Evolutionary conservation across 2,113 vertebrate genomes (phyloP).

Genomic region (Pelobates fuscus): DNA sequence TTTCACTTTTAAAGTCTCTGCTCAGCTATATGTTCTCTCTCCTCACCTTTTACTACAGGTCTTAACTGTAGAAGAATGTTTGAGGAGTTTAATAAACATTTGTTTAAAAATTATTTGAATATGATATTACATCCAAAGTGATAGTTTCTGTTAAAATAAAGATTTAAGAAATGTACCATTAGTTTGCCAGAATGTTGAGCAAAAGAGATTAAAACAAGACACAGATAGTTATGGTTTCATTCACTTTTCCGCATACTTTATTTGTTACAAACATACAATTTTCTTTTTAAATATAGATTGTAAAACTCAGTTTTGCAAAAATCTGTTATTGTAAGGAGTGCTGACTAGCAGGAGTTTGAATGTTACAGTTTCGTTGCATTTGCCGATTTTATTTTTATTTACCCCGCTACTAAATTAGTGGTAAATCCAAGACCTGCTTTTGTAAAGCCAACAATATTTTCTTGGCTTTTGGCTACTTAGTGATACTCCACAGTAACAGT

Average conservation of each 20-base stretch:
- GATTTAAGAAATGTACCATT: too few relatives aligned
- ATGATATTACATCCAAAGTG: too few relatives aligned
- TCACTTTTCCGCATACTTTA: conserved; percentile 82
- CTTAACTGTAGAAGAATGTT: too few relatives aligned
- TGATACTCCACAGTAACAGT: conserved; percentile 17
- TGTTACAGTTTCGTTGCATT: conserved; percentile 42
- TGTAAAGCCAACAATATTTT: conserved; percentile 59
- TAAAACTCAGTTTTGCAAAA: conserved; percentile 84
- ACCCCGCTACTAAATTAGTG: conserved; percentile 67
- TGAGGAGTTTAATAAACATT: too few relatives aligned
- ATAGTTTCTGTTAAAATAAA: too few relatives aligned
- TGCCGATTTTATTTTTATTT: conserved; percentile 42
- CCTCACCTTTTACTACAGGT: too few relatives aligned
- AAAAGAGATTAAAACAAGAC: neutral
- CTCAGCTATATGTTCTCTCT: too few relatives aligned
- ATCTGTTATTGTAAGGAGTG: conserved; percentile 76
- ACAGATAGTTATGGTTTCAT: conserved; percentile 57
- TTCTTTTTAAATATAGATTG: conserved; percentile 81
- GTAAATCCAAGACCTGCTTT: conserved; percentile 73
- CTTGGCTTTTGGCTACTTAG: conserved; percentile 58
- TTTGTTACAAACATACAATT: conserved; percentile 87
- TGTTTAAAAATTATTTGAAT: too few relatives aligned
- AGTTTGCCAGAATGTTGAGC: too few relatives aligned
- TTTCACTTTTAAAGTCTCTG: too few relatives aligned
- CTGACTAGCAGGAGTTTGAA: conserved; percentile 70